Conservation (phyloP, 2,888 invertebrate genomes). For the Phanerotoma sp. region DNA sequence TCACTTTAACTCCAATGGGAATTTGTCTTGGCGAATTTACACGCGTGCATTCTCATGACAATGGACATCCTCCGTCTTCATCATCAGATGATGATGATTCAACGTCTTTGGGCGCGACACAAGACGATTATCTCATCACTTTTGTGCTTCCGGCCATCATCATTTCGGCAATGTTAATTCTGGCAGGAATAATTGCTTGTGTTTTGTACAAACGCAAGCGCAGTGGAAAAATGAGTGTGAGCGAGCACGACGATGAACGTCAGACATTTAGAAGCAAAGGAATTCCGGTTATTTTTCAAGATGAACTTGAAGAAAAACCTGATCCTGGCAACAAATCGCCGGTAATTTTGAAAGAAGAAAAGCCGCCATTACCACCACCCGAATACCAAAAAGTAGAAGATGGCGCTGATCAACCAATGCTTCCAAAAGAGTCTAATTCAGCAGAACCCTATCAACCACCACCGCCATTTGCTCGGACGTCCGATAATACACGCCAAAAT, state of each 20-base stretch:
- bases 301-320: conserved; percentile 92
- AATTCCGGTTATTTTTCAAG: conserved; percentile 96
- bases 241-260: conserved; percentile 78
- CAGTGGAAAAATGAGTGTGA: conserved; percentile 81
- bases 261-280: conserved; percentile 80
- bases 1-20: conserved; percentile 60
- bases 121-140: conserved; percentile 73
- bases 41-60: conserved; percentile 51
- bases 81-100: conserved; percentile 49
- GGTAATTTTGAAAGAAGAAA: conserved; percentile 92
- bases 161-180: conserved; percentile 81
- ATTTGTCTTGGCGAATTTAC: conserved; percentile 61
- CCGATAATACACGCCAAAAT: conserved; percentile 72
- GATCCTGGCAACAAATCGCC: conserved; percentile 85
- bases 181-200: conserved; percentile 86
- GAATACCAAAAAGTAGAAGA: conserved; percentile 66
- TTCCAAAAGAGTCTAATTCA: conserved; percentile 51
- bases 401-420: conserved; percentile 58
- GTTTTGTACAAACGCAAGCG: conserved; percentile 81
- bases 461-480: conserved; percentile 76
- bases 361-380: conserved; percentile 87
- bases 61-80: conserved; percentile 26
- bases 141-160: conserved; percentile 88
- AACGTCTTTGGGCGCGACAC: conserved; percentile 50
- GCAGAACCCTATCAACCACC: conserved; percentile 89